Percentiles rank a stretch among this genome's conserved stretches.
Conservation (phyloP, 2,797 vertebrate species). For the Sebastes baramenuke region DNA sequence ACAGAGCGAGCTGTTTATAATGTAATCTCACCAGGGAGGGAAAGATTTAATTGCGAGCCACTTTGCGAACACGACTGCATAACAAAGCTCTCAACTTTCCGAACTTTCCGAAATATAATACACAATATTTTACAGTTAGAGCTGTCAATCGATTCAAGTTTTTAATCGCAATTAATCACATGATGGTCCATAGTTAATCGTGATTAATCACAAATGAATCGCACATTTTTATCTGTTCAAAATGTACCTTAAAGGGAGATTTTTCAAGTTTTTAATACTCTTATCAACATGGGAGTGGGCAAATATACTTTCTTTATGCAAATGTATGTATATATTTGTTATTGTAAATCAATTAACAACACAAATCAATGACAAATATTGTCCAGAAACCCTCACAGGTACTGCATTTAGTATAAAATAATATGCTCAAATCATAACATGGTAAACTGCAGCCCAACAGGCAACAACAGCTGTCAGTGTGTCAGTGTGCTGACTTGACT, state of each 20-base stretch:
- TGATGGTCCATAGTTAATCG: accelerated
- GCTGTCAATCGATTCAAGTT: neutral
- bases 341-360: no score
- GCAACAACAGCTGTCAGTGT: no score
- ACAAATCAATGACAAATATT: no score
- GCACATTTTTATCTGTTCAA: no score
- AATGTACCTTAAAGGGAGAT: no score
- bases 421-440: accelerated
- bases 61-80: neutral
- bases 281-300: no score
- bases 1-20: conserved; percentile 11
- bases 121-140: accelerated
- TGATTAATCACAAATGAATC: no score
- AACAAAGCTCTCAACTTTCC: neutral
- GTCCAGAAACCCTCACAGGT: no score
- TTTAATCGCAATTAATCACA: no score
- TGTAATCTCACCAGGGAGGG: conserved; percentile 13
- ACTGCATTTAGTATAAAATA: no score
- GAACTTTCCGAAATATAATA: neutral
- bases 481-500: no score
- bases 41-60: conserved; percentile 31
- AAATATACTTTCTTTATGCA: accelerated
- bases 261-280: accelerated
- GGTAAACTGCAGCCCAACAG: accelerated
- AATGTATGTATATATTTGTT: no score